phyloP scores from a whole-genome alignment of 2,888 invertebrate genomes.

The Oligia latruncula region DNA sequence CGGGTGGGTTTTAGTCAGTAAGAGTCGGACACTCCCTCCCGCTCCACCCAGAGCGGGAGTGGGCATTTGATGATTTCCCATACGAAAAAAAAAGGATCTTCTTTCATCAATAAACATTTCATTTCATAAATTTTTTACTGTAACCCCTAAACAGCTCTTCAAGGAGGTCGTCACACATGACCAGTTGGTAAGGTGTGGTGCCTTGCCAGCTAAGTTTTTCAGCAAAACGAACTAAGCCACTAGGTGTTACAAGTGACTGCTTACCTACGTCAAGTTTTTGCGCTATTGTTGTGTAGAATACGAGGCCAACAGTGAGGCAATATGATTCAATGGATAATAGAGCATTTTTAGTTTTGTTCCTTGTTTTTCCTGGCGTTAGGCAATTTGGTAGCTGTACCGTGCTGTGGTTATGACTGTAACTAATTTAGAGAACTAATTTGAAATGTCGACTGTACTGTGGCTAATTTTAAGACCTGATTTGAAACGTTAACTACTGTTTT shows the following conservation, averaged over 20 bases:
- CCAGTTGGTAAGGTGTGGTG: conserved; percentile 31
- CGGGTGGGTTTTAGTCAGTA: too few relatives aligned
- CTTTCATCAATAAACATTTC: too few relatives aligned
- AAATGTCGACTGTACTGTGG: background rate
- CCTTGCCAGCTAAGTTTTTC: conserved; percentile 37
- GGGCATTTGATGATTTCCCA: too few relatives aligned
- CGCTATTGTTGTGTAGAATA: conserved; percentile 59
- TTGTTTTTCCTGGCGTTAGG: conserved; percentile 51
- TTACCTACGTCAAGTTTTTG: conserved; percentile 49
- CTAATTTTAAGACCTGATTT: conserved; percentile 4
- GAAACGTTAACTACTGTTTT: background rate
- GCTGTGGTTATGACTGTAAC: background rate
- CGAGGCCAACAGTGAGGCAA: conserved; percentile 61
- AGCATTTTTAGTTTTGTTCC: conserved; percentile 42
- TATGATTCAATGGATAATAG: conserved; percentile 52
- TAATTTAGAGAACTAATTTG: conserved; percentile 3
- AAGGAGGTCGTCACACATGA: conserved; percentile 40
- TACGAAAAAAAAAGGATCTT: too few relatives aligned
- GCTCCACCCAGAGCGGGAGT: too few relatives aligned
- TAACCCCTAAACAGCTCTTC: conserved; percentile 11
- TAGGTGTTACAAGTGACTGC: conserved; percentile 17
- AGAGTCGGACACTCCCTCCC: too few relatives aligned
- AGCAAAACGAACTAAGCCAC: conserved; percentile 25
- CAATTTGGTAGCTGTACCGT: background rate
- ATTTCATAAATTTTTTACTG: background rate